Evolutionary conservation across 1,140 invertebrate genomes (phyloP), one percentile per base, ranked within the genome.

Genomic region (Magallana ariakensis): DNA sequence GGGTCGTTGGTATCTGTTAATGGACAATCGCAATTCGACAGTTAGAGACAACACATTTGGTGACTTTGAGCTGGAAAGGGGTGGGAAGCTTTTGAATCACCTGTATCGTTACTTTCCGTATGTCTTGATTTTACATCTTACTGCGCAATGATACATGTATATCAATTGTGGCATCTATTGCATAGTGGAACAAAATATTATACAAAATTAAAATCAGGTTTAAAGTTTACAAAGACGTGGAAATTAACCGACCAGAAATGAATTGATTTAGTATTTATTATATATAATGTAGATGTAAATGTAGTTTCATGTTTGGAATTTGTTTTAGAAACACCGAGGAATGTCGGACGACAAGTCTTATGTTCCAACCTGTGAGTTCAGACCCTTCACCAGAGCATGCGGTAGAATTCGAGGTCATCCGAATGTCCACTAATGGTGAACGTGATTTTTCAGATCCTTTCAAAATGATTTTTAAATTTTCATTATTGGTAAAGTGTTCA

Each of bases 11-110:
- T n/a, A 15, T 13, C 7, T 70, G 62, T 70, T 19, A 3, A 70
- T 70, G 62, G 19, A 70, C 62, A 70, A n/a, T 10, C 62, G 62
- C 0, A 22, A 22, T 22, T 7, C 62, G 19, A 22, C 19, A n/a
- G 19, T 70, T 22, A 70, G 62, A 70, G 62, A 70, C 62, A 70
- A 70, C 62, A 70, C 62, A 1, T 70, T 22, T 19, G 19, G 62
- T n/a, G 62, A 70, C 26, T 70, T 70, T 70, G 62, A 70, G 16
- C 19, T 70, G 19, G 19, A 11, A 22, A 7, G 19, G 1, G 19
- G 22, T 70, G 62, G 62, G 19, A 26, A 11, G 3, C 19, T 70
- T 3, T n/a, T 70, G 19, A 70, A 70, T 2, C 7, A 6, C 11
- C 62, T 26, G 3, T 22, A 70, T 70, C 62, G 62, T 10, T 70